Percentiles rank a stretch among this genome's conserved stretches.
These are phyloP conservation scores for Gambelia wislizenii DNA, from an alignment of 2,797 vertebrate species.

Conservation along the genomic window DNA sequence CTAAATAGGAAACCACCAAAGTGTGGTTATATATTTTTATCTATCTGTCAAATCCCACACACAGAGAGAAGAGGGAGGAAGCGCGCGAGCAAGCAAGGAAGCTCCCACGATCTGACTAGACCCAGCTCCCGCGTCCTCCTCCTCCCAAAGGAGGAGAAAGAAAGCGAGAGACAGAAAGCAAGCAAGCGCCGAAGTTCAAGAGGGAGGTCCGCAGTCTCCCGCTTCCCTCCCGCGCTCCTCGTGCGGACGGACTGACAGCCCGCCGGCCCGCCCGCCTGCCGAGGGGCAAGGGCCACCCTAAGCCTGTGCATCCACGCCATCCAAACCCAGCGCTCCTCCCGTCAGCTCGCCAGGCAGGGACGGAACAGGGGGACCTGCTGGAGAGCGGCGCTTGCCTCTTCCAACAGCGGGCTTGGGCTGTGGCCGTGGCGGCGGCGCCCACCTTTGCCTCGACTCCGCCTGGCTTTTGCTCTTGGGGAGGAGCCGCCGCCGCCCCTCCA, in stretches of 20 bases:
- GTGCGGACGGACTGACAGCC: not conserved
- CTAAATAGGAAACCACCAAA: not conserved
- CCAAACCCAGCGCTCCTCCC: not conserved
- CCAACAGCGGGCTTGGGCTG: not conserved
- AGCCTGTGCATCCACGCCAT: not conserved
- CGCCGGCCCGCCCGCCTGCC: not conserved
- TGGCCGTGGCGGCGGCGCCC: not conserved
- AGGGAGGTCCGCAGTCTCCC: not conserved
- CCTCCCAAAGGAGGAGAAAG: no score
- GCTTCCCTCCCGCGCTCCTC: not conserved
- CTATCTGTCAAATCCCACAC: no score
- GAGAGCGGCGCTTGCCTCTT: slow-evolving; percentile 1
- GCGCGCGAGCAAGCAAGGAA: not conserved
- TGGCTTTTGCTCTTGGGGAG: no score
- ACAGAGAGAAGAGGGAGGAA: not conserved
- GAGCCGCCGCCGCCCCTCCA: no score
- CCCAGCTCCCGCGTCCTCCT: slow-evolving; percentile 26
- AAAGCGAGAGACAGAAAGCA: not conserved
- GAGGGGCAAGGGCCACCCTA: not conserved
- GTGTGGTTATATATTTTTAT: not conserved
- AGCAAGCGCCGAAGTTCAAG: slow-evolving; percentile 49
- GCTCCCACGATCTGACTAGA: not conserved
- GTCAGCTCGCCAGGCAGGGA: not conserved
- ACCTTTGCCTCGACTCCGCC: slow-evolving; percentile 3
- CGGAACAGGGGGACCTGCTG: not conserved